Percentiles rank a stretch among this genome's conserved stretches.
phyloP scores from a whole-genome alignment of 2,888 invertebrate species.

The Doris montereyensis region DNA sequence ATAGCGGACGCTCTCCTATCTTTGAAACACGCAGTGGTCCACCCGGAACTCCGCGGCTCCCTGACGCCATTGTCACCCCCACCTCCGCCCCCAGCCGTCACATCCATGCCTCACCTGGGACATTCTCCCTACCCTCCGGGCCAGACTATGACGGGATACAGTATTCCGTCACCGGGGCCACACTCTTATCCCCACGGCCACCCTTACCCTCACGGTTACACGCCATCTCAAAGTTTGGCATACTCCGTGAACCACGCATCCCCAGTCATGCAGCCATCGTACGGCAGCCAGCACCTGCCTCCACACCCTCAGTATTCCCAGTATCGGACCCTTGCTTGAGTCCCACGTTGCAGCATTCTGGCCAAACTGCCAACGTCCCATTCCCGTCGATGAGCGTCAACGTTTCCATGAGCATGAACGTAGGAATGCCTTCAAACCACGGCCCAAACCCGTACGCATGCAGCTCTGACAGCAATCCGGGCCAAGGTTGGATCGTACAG shows the following conservation, averaged over 20 bases:
- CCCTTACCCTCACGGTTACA: conserved; percentile 40
- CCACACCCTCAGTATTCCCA: conserved; percentile 54
- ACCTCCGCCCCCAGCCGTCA: conserved; percentile 32
- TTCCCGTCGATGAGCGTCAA: conserved; percentile 97
- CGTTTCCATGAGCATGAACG: conserved; percentile 98
- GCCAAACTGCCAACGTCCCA: conserved; percentile 51
- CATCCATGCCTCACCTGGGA: conserved; percentile 53
- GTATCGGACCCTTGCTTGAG: conserved; percentile 51
- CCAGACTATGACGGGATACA: conserved; percentile 41
- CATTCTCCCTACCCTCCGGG: conserved; percentile 33
- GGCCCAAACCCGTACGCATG: conserved; percentile 51
- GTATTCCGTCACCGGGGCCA: conserved; percentile 50
- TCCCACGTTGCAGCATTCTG: conserved; percentile 45
- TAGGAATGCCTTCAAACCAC: conserved; percentile 78
- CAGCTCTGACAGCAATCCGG: conserved; percentile 34
- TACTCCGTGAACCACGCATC: conserved; percentile 50
- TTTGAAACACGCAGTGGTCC: conserved; percentile 89
- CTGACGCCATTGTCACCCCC: conserved; percentile 68
- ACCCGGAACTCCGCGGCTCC: conserved; percentile 77
- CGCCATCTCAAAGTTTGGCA: conserved; percentile 21
- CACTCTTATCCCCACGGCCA: conserved; percentile 44
- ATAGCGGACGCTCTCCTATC: conserved; percentile 91
- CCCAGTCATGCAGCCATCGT: conserved; percentile 49
- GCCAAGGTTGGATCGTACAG: conserved; percentile 41
- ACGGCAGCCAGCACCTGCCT: conserved; percentile 48